A percentile compares a stretch with the other conserved stretches of the same genome.
These are phyloP conservation scores for Drosophila incognita DNA, from an alignment of 2,888 invertebrate genomes.

Conservation along the genomic window DNA sequence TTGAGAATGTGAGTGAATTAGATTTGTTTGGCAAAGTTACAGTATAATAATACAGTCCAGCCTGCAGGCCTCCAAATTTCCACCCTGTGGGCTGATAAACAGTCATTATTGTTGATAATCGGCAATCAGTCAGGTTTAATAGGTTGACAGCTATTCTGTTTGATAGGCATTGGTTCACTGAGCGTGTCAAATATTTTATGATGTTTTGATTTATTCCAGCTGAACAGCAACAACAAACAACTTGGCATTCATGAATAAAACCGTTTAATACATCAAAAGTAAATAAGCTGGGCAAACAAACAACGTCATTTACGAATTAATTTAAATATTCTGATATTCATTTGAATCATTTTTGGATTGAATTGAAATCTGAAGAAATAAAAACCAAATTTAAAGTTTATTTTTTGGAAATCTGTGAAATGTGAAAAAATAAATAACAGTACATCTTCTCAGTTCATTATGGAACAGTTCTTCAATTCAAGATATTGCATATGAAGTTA, in stretches of 20 bases:
- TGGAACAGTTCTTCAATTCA: background rate
- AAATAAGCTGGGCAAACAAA: background rate
- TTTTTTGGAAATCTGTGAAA: background rate
- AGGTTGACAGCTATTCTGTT: background rate
- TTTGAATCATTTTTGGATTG: constrained; percentile 5
- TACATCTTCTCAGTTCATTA: background rate
- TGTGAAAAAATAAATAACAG: no score
- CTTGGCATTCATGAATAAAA: constrained; percentile 1
- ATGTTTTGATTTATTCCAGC: constrained; percentile 6
- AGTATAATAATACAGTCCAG: background rate
- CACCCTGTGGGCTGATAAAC: background rate
- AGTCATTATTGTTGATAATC: background rate
- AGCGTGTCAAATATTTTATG: constrained; percentile 20
- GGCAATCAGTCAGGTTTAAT: background rate
- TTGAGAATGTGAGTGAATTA: background rate
- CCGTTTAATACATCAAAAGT: constrained; percentile 1
- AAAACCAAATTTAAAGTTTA: no score
- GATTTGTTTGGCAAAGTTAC: background rate
- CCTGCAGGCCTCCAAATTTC: background rate
- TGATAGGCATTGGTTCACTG: constrained; percentile 7
- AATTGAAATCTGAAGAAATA: background rate
- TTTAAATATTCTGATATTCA: constrained; percentile 13
- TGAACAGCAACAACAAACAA: constrained; percentile 11
- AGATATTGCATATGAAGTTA: background rate
- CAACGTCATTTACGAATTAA: constrained; percentile 13